Base-by-base conservation (phyloP, 2,113 vertebrate genomes). In the Cavia porcellus region DNA sequence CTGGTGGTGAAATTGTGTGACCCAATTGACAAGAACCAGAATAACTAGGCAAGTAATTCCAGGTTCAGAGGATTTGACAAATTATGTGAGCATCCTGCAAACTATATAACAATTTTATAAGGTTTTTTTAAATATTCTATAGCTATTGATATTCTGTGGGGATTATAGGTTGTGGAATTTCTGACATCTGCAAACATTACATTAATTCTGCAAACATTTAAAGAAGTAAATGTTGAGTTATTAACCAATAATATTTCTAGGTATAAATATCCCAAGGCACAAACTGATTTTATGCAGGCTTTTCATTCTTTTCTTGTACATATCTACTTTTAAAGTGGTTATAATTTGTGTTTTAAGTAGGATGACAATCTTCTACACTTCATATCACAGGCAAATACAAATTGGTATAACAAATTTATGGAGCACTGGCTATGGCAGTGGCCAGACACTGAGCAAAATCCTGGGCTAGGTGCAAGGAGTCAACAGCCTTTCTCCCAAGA, bases 1-100 rank as follows among this genome's bases (percentile, higher is more conserved):
- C 96, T 97, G 85, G 97, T 97, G 97, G 97, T 57, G 95, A 97
- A 92, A 97, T 13, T 68, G 30, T 74, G 55, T 70, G 84, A 57
- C 95, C 92, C 35, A 72, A 4, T 7, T 92, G 86, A 47, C 82
- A 95, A 86, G 87, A 88, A 81, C 82, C 74, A 86, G n/a, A 81
- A 84, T 9, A 92, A 45, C 35, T 74, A 90, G 35, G 88, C 45
- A 94, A 85, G 91, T 81, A 84, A 47, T 47, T 47, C 68, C 62
- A 68, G 85, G 14, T 89, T 92, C 22, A n/a, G 47, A 87, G 75
- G 72, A 72, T 25, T 55, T 47, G 7, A n/a, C 30, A 55, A 92
- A 59, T 80, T 35, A 61, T 42, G 32, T 1, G 20, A 47, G 20
- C n/a, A 47, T 24, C 20, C 35, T 5, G 1, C 7, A 12, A 47